Conservation (phyloP, 2,113 vertebrate species). For the Synchiropus splendidus region DNA sequence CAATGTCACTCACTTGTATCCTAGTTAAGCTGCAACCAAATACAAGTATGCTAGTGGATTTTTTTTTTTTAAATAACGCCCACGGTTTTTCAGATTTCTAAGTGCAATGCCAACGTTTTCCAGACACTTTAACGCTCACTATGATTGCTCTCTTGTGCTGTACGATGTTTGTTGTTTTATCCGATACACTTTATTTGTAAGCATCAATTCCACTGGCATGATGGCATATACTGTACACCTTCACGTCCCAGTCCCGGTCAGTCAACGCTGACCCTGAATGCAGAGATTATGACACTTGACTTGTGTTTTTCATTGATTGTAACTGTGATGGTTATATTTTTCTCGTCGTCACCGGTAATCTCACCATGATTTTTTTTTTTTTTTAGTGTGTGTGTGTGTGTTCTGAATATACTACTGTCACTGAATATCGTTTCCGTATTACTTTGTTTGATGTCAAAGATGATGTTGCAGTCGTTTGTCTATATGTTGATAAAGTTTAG, state of each 20-base stretch:
- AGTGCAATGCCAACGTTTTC: slow-evolving; percentile 46
- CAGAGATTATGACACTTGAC: slow-evolving; percentile 63
- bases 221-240: slow-evolving; percentile 45
- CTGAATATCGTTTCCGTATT: slow-evolving; percentile 66
- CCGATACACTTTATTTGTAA: slow-evolving; percentile 38
- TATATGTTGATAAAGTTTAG: slow-evolving; percentile 65
- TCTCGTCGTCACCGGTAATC: slow-evolving; percentile 53
- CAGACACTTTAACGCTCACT: slow-evolving; percentile 28
- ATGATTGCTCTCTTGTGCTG: slow-evolving; percentile 28
- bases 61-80: too few species aligned
- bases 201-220: slow-evolving; percentile 59
- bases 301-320: slow-evolving; percentile 32
- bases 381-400: slow-evolving; percentile 31
- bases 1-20: too few species aligned
- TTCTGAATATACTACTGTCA: slow-evolving; percentile 72
- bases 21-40: not conserved
- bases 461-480: slow-evolving; percentile 67
- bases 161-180: slow-evolving; percentile 23
- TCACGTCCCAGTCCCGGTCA: slow-evolving; percentile 38
- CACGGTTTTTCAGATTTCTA: slow-evolving; percentile 13
- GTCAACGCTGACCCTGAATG: slow-evolving; percentile 28
- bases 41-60: too few species aligned
- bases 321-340: slow-evolving; percentile 60
- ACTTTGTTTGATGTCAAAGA: slow-evolving; percentile 61
- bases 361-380: slow-evolving; percentile 31